phyloP scores from a whole-genome alignment of 1,140 invertebrate genomes.

The Varroa destructor region DNA sequence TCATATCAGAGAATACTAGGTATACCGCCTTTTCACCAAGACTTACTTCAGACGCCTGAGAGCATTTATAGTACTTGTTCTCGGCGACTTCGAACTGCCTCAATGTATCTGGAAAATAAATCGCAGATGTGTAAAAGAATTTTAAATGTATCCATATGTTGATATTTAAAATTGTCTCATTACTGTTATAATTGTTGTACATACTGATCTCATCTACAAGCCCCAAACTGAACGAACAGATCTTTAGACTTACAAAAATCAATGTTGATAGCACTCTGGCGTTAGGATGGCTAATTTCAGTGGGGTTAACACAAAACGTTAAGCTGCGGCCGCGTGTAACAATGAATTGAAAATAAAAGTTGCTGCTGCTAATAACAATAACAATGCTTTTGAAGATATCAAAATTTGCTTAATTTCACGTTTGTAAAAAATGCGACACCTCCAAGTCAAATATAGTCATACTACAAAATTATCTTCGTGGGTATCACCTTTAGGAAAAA shows the following conservation, averaged over 20 bases:
- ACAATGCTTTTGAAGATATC: too few relatives aligned
- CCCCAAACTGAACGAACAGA: not conserved
- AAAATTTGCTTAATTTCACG: too few relatives aligned
- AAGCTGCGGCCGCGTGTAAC: not conserved
- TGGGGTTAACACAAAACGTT: not conserved
- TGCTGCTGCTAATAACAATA: too few relatives aligned
- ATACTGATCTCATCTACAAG: not conserved
- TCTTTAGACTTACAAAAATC: not conserved
- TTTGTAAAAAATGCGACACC: too few relatives aligned
- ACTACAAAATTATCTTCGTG: too few relatives aligned
- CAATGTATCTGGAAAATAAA: slow-evolving; percentile 1
- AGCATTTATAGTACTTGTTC: slow-evolving; percentile 12
- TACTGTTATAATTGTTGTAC: not conserved
- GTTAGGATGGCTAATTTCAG: not conserved
- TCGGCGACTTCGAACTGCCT: not conserved
- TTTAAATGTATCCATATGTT: not conserved
- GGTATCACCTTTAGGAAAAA: too few relatives aligned
- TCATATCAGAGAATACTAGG: slow-evolving; percentile 1
- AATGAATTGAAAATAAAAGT: too few relatives aligned
- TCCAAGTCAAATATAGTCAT: too few relatives aligned
- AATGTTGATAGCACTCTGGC: not conserved
- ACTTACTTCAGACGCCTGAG: not conserved
- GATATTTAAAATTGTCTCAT: not conserved
- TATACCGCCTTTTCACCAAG: slow-evolving; percentile 4
- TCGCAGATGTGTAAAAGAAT: not conserved